phyloP scores from a whole-genome alignment of 2,888 invertebrate species.

The Tricholauxania praeusta region DNA sequence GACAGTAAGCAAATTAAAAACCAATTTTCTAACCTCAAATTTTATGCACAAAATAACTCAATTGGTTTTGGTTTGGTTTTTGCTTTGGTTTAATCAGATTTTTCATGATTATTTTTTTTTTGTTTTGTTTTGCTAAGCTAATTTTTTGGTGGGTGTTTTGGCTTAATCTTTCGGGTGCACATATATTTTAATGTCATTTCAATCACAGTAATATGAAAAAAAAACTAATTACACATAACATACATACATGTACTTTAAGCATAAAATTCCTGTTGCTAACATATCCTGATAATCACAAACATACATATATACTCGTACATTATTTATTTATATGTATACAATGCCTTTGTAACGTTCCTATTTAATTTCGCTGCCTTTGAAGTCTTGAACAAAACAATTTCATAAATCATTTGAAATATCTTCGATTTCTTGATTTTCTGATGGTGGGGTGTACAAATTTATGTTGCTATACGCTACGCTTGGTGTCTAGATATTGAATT shows the following conservation, averaged over 20 bases:
- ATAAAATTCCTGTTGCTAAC: no score
- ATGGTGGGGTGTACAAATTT: no score
- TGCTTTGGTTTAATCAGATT: not conserved
- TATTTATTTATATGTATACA: not conserved
- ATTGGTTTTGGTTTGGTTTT: constrained; percentile 38
- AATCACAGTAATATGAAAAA: not conserved
- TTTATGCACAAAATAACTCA: constrained; percentile 10
- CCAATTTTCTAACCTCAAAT: constrained; percentile 40
- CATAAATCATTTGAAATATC: constrained; percentile 11
- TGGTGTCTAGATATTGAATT: no score
- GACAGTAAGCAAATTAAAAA: constrained; percentile 70
- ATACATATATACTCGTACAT: not conserved
- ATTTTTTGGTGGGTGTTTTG: not conserved
- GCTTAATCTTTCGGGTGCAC: not conserved
- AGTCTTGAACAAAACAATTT: constrained; percentile 8
- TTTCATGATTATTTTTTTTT: not conserved
- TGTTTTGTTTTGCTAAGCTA: not conserved
- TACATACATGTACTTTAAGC: no score
- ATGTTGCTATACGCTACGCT: no score
- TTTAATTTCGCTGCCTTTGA: not conserved
- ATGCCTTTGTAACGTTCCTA: not conserved
- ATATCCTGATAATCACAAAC: not conserved
- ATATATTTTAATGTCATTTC: not conserved
- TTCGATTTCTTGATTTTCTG: no score
- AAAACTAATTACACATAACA: not conserved